Evolutionary conservation across 1,140 invertebrate species (phyloP).

Genomic region (Drosophila orosa): DNA sequence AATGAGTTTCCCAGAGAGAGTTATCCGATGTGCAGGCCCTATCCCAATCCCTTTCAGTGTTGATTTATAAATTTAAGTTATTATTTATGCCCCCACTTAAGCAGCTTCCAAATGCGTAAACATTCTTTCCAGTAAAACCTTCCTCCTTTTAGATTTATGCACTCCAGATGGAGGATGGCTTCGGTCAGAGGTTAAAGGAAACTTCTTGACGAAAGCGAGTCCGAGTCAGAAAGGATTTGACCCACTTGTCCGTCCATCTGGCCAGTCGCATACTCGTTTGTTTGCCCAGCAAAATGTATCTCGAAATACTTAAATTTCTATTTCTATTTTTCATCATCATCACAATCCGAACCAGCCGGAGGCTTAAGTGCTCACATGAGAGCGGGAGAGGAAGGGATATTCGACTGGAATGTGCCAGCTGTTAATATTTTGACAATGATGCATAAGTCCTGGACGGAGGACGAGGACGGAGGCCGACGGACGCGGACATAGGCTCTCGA

Average conservation of each 20-base stretch:
- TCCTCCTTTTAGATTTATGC: constrained; percentile 38
- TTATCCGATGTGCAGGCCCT: background rate
- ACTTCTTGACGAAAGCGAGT: constrained; percentile 29
- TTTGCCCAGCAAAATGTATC: constrained; percentile 51
- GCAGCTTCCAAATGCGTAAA: constrained; percentile 10
- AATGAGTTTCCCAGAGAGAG: constrained; percentile 26
- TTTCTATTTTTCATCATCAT: constrained; percentile 75
- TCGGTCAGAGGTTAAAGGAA: constrained; percentile 21
- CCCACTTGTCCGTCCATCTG: constrained; percentile 53
- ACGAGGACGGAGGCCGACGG: constrained; percentile 19
- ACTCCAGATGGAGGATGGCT: constrained; percentile 25
- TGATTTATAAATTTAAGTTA: constrained; percentile 45
- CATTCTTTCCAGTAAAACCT: constrained; percentile 14
- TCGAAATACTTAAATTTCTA: constrained; percentile 72
- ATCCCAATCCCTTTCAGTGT: background rate
- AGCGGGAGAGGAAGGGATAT: background rate
- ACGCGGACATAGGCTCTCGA: constrained; percentile 32
- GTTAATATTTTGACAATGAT: constrained; percentile 83
- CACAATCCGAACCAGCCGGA: constrained; percentile 31
- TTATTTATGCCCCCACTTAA: constrained; percentile 30
- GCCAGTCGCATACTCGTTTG: constrained; percentile 46
- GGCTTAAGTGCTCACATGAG: constrained; percentile 70
- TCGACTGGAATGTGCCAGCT: constrained; percentile 69
- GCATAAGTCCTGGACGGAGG: constrained; percentile 68
- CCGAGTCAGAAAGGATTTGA: constrained; percentile 63